Conservation (phyloP, 2,888 invertebrate species). For the Agapostemon virescens region DNA sequence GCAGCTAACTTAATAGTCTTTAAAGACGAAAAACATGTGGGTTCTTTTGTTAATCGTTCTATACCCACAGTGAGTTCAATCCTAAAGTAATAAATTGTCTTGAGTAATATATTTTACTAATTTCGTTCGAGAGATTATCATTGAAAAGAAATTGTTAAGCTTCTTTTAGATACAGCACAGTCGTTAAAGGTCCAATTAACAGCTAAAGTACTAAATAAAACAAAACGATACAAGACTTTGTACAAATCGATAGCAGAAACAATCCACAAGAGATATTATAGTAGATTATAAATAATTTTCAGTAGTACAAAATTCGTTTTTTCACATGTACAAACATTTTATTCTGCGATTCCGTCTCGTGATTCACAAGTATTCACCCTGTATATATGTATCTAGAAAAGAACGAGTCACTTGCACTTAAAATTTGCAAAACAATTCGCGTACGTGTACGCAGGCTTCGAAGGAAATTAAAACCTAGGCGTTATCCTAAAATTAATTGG, state of each 20-base stretch:
- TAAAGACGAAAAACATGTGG: neutral
- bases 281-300: too few relatives aligned
- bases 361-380: neutral
- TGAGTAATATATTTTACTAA: neutral
- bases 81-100: neutral
- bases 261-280: too few relatives aligned
- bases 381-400: slow-evolving; percentile 15
- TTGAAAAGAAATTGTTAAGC: neutral
- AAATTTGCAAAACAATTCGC: slow-evolving; percentile 34
- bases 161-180: too few relatives aligned
- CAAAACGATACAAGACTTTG: too few relatives aligned
- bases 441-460: slow-evolving; percentile 33
- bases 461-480: slow-evolving; percentile 50
- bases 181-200: neutral
- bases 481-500: slow-evolving; percentile 75
- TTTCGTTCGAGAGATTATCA: neutral
- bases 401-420: slow-evolving; percentile 29
- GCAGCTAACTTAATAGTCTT: neutral
- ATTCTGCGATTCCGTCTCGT: neutral
- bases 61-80: neutral
- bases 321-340: neutral
- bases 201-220: too few relatives aligned
- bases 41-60: neutral
- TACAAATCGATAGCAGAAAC: too few relatives aligned
- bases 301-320: neutral